phyloP scores from a whole-genome alignment of 2,888 invertebrate species.

The Pristionchus japonicus region DNA sequence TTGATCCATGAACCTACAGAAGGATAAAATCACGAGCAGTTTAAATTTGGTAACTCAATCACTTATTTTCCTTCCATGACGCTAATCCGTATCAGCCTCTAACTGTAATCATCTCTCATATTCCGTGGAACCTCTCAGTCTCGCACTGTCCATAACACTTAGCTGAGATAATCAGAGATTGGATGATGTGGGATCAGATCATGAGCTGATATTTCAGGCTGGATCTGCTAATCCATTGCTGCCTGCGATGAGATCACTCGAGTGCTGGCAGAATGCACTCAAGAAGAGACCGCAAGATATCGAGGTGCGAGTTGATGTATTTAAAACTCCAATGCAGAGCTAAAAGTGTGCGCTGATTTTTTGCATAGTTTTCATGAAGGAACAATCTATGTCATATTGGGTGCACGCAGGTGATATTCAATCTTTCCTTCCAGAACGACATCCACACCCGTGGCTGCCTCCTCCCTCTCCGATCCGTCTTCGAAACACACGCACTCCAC shows the following conservation, averaged over 20 bases:
- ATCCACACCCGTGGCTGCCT: conserved; percentile 69
- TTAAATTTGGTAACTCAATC: too few species aligned
- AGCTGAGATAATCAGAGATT: background rate
- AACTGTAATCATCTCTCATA: background rate
- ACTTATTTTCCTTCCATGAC: background rate
- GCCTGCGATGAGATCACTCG: conserved; percentile 72
- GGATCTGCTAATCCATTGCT: conserved; percentile 69
- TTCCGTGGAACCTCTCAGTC: background rate
- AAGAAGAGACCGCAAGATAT: conserved; percentile 71
- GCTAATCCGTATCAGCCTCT: background rate
- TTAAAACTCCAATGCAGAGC: too few species aligned
- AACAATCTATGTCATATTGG: too few species aligned
- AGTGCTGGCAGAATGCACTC: conserved; percentile 75
- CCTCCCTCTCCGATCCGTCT: conserved; percentile 67
- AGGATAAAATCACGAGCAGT: too few species aligned
- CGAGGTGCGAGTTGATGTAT: conserved; percentile 52
- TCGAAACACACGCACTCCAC: conserved; percentile 74
- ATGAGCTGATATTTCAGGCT: conserved; percentile 52
- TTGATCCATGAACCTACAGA: too few species aligned
- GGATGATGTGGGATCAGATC: background rate
- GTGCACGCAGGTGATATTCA: too few species aligned
- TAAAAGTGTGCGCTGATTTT: too few species aligned
- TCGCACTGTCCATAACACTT: background rate
- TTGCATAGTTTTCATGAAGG: background rate
- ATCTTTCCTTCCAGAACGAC: background rate